These are phyloP conservation scores for Operophtera brumata DNA, from an alignment of 2,888 invertebrate genomes.

Conservation along the genomic window DNA sequence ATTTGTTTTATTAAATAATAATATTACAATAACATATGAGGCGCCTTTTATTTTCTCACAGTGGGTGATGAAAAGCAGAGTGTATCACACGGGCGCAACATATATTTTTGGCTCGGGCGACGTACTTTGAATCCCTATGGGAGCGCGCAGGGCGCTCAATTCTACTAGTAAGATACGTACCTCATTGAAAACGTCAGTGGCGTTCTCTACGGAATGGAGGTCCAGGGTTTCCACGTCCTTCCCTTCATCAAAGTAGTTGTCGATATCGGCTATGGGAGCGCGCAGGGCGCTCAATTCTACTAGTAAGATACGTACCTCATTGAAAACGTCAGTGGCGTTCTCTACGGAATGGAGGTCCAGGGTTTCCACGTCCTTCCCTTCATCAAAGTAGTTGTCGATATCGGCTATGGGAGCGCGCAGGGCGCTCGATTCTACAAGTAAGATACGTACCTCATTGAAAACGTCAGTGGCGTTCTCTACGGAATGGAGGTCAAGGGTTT, in stretches of 20 bases:
- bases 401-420: conserved; percentile 82
- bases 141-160: too few species aligned
- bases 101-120: too few species aligned
- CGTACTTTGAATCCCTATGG: too few species aligned
- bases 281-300: too few species aligned
- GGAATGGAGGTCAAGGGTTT: conserved; percentile 63
- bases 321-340: conserved; percentile 75
- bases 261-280: too few species aligned
- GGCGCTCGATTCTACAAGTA: conserved; percentile 84
- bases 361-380: conserved; percentile 62
- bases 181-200: conserved; percentile 75
- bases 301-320: conserved; percentile 57
- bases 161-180: conserved; percentile 46
- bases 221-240: conserved; percentile 64
- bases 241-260: conserved; percentile 84
- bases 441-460: conserved; percentile 67
- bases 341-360: conserved; percentile 68
- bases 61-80: too few species aligned
- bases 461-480: conserved; percentile 74
- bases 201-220: conserved; percentile 70
- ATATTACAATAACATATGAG: too few species aligned
- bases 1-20: too few species aligned
- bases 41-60: too few species aligned
- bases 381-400: conserved; percentile 85
- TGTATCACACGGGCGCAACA: too few species aligned